Evolutionary conservation across 2,888 invertebrate genomes (phyloP).

Genomic region (Tipula vernalis): DNA sequence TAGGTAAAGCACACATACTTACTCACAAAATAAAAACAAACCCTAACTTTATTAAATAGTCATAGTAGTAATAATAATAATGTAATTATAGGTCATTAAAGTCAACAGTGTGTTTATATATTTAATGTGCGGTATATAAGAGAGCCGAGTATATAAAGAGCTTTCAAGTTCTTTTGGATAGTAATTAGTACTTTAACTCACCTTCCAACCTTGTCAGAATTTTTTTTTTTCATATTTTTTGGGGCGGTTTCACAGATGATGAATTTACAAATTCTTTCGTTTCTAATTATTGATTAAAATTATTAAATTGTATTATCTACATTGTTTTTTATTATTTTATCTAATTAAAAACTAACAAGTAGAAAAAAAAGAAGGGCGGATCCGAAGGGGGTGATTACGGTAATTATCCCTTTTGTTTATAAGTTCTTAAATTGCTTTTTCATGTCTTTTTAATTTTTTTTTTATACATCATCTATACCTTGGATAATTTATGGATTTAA

Average conservation of each 20-base stretch:
- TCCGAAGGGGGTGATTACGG: background rate
- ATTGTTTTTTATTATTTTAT: background rate
- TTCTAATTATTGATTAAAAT: background rate
- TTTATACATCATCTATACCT: background rate
- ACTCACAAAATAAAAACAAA: background rate
- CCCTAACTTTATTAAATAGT: background rate
- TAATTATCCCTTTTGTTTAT: background rate
- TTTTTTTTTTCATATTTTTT: background rate
- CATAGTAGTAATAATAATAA: background rate
- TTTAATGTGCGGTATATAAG: background rate
- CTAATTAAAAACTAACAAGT: slow-evolving; percentile 4
- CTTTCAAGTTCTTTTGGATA: background rate
- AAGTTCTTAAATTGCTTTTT: background rate
- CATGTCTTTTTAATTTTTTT: background rate
- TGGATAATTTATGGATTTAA: background rate
- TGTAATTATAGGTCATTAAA: slow-evolving; percentile 8
- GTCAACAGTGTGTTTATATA: background rate
- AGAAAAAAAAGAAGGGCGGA: background rate
- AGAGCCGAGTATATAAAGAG: background rate
- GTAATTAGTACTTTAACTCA: background rate
- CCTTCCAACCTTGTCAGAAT: background rate
- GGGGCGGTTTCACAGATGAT: background rate
- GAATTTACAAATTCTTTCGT: background rate
- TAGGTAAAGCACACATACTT: background rate
- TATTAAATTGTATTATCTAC: background rate